Evolutionary conservation across 2,797 vertebrate species (phyloP).

Genomic region (Apogon hyalosoma): DNA sequence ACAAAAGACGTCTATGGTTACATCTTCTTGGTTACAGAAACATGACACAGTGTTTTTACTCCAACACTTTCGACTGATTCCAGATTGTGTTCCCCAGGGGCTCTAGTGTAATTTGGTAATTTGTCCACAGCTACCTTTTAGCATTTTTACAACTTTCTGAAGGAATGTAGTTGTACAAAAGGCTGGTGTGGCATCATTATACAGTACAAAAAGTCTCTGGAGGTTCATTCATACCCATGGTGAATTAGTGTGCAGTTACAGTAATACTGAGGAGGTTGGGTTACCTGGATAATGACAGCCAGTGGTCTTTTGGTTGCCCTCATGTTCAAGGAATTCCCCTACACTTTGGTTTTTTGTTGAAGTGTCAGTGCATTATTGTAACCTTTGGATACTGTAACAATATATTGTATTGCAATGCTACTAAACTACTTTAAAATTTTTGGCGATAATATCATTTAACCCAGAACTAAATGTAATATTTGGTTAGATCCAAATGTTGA

Average conservation of each 20-base stretch:
- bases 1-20: slow-evolving; percentile 78
- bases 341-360: slow-evolving; percentile 64
- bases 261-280: slow-evolving; percentile 66
- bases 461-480: slow-evolving; percentile 17
- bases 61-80: slow-evolving; percentile 73
- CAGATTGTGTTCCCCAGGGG: slow-evolving; percentile 66
- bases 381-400: slow-evolving; percentile 55
- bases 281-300: slow-evolving; percentile 75
- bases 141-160: slow-evolving; percentile 77
- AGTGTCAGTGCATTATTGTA: slow-evolving; percentile 61
- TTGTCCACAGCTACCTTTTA: slow-evolving; percentile 77
- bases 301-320: slow-evolving; percentile 63
- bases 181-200: slow-evolving; percentile 61
- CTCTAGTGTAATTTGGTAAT: slow-evolving; percentile 76
- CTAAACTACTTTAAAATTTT: slow-evolving; percentile 33
- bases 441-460: slow-evolving; percentile 14
- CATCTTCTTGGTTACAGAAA: slow-evolving; percentile 82
- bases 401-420: slow-evolving; percentile 45
- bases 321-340: slow-evolving; percentile 83
- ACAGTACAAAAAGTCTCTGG: slow-evolving; percentile 66
- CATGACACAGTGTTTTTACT: slow-evolving; percentile 81
- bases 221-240: slow-evolving; percentile 63
- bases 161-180: slow-evolving; percentile 80
- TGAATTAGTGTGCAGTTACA: slow-evolving; percentile 69
- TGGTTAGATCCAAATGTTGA: not conserved